Evolutionary conservation across 2,888 invertebrate species (phyloP).

Genomic region (Cryptus viduatorius): DNA sequence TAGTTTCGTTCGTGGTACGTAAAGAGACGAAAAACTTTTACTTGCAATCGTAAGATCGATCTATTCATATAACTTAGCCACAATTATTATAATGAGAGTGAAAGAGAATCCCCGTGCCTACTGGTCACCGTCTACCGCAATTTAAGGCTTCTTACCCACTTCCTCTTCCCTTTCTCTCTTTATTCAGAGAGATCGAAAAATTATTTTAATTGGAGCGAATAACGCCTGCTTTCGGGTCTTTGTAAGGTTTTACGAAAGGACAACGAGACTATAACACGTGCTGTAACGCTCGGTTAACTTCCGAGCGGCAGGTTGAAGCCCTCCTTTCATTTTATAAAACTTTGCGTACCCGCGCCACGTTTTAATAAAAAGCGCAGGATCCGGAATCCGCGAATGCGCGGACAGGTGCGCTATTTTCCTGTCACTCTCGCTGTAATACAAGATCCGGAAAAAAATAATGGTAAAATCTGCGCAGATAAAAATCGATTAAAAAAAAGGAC

Average conservation of each 20-base stretch:
- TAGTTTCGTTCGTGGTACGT: constrained; percentile 5
- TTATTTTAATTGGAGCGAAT: constrained; percentile 53
- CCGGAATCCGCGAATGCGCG: constrained; percentile 33
- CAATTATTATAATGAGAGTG: constrained; percentile 57
- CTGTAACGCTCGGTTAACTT: constrained; percentile 53
- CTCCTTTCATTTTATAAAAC: constrained; percentile 54
- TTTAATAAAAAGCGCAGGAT: background rate
- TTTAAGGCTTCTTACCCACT: constrained; percentile 47
- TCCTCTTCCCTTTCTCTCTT: constrained; percentile 49
- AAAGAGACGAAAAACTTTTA: constrained; percentile 3
- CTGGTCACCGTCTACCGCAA: constrained; percentile 58
- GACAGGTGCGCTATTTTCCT: constrained; percentile 39
- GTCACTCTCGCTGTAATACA: constrained; percentile 1
- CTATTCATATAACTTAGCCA: constrained; percentile 8
- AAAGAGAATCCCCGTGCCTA: constrained; percentile 53
- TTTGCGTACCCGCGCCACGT: background rate
- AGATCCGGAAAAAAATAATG: constrained; percentile 13
- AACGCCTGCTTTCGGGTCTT: constrained; percentile 18
- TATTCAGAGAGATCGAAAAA: background rate
- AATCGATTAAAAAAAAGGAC: background rate
- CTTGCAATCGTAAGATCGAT: constrained; percentile 31
- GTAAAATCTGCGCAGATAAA: background rate
- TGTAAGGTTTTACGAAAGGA: constrained; percentile 52
- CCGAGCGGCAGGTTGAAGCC: constrained; percentile 15
- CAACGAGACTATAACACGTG: constrained; percentile 34